phyloP scores from a whole-genome alignment of 53 echinoderm and acorn worm species.

The Temnopleurus reevesii region DNA sequence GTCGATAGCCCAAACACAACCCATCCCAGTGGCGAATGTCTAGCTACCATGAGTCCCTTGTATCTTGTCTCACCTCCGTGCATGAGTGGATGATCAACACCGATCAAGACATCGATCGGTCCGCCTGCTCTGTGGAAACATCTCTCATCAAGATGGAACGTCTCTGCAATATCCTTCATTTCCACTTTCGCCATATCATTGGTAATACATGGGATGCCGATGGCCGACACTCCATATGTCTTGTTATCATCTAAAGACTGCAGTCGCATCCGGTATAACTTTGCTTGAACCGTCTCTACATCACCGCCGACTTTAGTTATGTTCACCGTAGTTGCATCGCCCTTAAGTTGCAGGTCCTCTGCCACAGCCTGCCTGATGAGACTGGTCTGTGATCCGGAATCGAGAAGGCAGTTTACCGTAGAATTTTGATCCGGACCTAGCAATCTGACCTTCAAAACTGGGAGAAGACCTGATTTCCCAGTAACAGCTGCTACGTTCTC shows the following conservation, averaged over 20 bases:
- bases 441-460: constrained; percentile 4
- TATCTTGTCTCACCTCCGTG: constrained; percentile 49
- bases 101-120: constrained; percentile 52
- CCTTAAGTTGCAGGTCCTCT: constrained; percentile 18
- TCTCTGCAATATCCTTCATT: background rate
- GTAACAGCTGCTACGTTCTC: background rate
- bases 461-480: background rate
- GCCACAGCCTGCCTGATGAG: constrained; percentile 47
- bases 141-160: background rate
- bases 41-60: constrained; percentile 25
- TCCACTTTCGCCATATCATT: constrained; percentile 28
- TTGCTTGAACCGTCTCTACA: background rate
- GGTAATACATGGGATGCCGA: constrained; percentile 63
- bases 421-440: background rate
- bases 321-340: background rate
- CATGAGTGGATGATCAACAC: constrained; percentile 37
- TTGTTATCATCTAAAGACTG: background rate
- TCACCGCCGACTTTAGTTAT: constrained; percentile 50
- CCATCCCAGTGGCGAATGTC: constrained; percentile 60
- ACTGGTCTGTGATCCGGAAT: constrained; percentile 64
- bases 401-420: constrained; percentile 45
- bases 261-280: constrained; percentile 39
- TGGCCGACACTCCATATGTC: constrained; percentile 44
- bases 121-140: constrained; percentile 27
- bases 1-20: constrained; percentile 1